These are phyloP conservation scores for Calycopis cecrops DNA, from an alignment of 1,140 invertebrate species.

Conservation along the genomic window DNA sequence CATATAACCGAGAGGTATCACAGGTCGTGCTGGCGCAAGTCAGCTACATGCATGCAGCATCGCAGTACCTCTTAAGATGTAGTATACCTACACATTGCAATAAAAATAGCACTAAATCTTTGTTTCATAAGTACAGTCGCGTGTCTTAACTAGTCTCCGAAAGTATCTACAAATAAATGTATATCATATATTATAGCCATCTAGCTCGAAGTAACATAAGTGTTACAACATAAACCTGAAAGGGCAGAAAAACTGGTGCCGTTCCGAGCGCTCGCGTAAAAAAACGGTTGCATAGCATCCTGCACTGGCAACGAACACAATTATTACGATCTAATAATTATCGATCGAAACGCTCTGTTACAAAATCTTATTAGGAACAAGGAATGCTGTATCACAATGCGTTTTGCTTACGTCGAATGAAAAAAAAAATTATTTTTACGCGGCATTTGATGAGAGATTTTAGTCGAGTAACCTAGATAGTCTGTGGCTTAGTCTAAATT, in stretches of 20 bases:
- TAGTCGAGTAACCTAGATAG: too few relatives aligned
- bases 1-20: too few relatives aligned
- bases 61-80: too few relatives aligned
- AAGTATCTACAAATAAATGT: too few relatives aligned
- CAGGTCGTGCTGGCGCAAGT: too few relatives aligned
- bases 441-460: neutral
- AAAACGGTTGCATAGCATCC: slow-evolving; percentile 28
- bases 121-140: too few relatives aligned
- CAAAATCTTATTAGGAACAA: slow-evolving; percentile 17
- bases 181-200: too few relatives aligned
- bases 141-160: too few relatives aligned
- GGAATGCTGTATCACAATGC: slow-evolving; percentile 19
- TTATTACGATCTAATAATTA: slow-evolving; percentile 51
- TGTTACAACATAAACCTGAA: slow-evolving; percentile 23
- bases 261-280: neutral
- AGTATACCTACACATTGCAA: too few relatives aligned
- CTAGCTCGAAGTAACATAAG: neutral
- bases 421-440: slow-evolving; percentile 10
- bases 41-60: too few relatives aligned
- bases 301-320: slow-evolving; percentile 31
- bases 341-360: slow-evolving; percentile 25
- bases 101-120: neutral
- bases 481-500: too few relatives aligned
- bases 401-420: neutral
- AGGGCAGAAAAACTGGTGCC: slow-evolving; percentile 24